Evolutionary conservation across 2,888 invertebrate species (phyloP).

Genomic region (Diarsia brunnea): DNA sequence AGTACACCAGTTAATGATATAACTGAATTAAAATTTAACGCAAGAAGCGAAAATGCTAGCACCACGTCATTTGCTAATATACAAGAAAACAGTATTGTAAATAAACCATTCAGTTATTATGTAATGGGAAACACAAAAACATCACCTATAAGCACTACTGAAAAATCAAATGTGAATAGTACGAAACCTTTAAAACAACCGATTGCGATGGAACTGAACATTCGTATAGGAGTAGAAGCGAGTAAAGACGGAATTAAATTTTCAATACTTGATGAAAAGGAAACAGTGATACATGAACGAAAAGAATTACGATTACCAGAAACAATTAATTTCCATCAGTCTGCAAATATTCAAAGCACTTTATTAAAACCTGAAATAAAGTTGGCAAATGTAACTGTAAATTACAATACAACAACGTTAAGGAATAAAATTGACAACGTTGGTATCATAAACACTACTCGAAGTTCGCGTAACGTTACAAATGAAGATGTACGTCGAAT

Average conservation of each 20-base stretch:
- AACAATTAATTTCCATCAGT: neutral
- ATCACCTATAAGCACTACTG: neutral
- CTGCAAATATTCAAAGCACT: neutral
- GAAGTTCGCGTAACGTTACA: constrained; percentile 20
- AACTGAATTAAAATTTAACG: neutral
- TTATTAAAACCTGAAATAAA: neutral
- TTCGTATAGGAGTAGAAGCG: constrained; percentile 50
- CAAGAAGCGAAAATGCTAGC: neutral
- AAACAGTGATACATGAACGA: constrained; percentile 19
- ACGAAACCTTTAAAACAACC: constrained; percentile 18
- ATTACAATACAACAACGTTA: neutral
- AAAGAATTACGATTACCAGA: neutral
- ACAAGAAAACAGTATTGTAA: neutral
- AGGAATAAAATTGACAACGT: neutral
- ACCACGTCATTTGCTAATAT: neutral
- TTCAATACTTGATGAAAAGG: constrained; percentile 36
- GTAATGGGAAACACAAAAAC: neutral
- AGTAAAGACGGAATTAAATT: constrained; percentile 50
- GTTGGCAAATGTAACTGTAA: neutral
- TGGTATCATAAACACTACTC: neutral
- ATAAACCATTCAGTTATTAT: neutral
- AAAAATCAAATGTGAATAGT: neutral
- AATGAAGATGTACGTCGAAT: constrained; percentile 4
- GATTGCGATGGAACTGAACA: constrained; percentile 44
- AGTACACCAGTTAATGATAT: neutral